Conservation (phyloP, 2,797 vertebrate species). For the Lepus townsendii region DNA sequence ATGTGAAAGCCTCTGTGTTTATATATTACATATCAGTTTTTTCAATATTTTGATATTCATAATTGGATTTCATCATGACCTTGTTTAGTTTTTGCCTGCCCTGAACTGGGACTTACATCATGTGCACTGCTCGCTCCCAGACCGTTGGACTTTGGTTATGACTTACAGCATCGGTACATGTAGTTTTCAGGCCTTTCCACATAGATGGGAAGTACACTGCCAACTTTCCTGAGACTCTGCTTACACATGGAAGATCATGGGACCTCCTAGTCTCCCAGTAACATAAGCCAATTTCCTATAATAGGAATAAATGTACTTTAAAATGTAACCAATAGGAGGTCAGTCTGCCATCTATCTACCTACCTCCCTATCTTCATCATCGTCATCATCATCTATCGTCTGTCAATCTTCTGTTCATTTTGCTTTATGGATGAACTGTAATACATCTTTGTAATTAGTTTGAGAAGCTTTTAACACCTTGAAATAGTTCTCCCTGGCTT, state of each 20-base stretch:
- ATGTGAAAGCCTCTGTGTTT: background rate
- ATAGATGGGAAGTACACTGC: background rate
- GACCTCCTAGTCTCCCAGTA: background rate
- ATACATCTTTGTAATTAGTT: slow-evolving; percentile 6
- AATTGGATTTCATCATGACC: background rate
- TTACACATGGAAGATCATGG: background rate
- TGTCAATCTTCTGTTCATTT: background rate
- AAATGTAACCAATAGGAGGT: background rate
- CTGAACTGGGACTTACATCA: background rate
- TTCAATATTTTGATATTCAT: background rate
- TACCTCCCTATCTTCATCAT: no score
- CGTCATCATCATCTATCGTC: no score
- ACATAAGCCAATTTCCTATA: background rate
- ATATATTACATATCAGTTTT: background rate
- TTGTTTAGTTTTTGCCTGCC: background rate
- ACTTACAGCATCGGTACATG: background rate
- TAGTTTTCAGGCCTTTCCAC: background rate
- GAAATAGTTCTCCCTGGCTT: background rate
- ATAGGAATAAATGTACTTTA: background rate
- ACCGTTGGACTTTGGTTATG: background rate
- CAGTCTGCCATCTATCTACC: no score
- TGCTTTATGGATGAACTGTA: background rate
- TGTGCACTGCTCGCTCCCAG: background rate
- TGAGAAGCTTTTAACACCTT: background rate
- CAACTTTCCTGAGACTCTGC: background rate